Conservation (phyloP, 2,888 invertebrate species). For the Campaea margaritaria region DNA sequence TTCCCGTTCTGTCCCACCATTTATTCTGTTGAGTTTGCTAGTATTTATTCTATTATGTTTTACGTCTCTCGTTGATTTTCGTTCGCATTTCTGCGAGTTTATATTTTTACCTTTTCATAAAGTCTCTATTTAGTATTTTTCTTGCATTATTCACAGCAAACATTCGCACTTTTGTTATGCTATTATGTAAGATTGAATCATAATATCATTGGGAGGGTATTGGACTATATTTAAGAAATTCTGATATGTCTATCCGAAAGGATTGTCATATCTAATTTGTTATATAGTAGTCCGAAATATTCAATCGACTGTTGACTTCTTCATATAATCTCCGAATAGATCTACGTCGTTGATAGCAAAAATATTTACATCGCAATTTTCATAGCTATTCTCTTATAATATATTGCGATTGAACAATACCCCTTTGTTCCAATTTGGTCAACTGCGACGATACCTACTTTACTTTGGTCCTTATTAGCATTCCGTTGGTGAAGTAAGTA, state of each 20-base stretch:
- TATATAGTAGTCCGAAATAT: neutral
- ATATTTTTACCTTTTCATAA: too few species aligned
- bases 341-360: neutral
- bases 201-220: too few species aligned
- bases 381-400: neutral
- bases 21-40: neutral
- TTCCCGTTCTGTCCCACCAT: neutral
- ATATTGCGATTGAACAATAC: slow-evolving; percentile 15
- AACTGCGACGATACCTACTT: slow-evolving; percentile 20
- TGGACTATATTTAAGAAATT: too few species aligned
- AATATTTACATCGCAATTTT: neutral
- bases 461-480: slow-evolving; percentile 25
- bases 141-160: too few species aligned
- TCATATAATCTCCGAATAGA: neutral
- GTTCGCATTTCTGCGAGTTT: too few species aligned
- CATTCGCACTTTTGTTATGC: too few species aligned
- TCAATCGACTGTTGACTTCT: too few species aligned
- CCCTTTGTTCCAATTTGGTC: slow-evolving; percentile 28
- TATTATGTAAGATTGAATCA: too few species aligned
- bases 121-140: too few species aligned
- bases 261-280: neutral
- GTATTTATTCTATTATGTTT: too few species aligned
- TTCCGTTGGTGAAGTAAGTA: slow-evolving; percentile 31
- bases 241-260: neutral
- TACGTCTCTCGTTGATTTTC: too few species aligned